Evolutionary conservation across 2,797 vertebrate genomes (phyloP), one percentile per base, ranked within the genome.

Genomic region (Sphenopsis melanotis): DNA sequence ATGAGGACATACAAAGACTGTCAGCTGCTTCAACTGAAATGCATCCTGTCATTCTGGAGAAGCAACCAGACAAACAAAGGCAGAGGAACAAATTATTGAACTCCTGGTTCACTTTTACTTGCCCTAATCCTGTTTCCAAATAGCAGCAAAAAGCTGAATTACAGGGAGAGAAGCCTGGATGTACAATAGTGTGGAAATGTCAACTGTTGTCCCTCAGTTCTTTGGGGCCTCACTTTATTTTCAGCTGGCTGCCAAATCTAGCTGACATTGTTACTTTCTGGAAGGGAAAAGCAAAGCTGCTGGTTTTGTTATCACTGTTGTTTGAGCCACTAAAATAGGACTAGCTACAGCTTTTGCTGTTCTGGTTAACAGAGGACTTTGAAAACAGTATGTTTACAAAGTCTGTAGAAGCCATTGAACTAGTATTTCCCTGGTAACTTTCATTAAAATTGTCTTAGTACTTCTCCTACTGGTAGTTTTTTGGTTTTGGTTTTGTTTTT

Each of bases 201-300:
- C 94, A 85, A 2, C 83, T 57, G 37, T 50, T 12, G 2, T 69
- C 44, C 64, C 72, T 86, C 82, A 59, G 37, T 41, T 49, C 42
- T 89, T 87, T 57, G 50, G 59, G 36, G 18, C 64, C 57, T 95
- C 53, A 20, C 56, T 85, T 93, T 52, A 59, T 80, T 92, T 96
- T 74, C 68, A 87, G 37, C 32, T 50, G 41, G 39, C 47, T 90
- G 63, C 27, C 61, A 86, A 22, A 93, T 90, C 68, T 59, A 75
- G 32, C 55, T 92, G 81, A 91, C 49, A 46, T n/a, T 92, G 41
- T 60, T 56, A 36, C 59, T 94, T 94, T 92, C 79, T 90, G 59
- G 61, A 88, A 83, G 19, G 41, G 50, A 83, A 88, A 87, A 87
- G 52, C 44, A 79, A 95, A 87, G 37, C 57, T 95, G 23, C 68